These are phyloP conservation scores for Drosophila athabasca DNA, from an alignment of 1,140 invertebrate species.

Conservation along the genomic window DNA sequence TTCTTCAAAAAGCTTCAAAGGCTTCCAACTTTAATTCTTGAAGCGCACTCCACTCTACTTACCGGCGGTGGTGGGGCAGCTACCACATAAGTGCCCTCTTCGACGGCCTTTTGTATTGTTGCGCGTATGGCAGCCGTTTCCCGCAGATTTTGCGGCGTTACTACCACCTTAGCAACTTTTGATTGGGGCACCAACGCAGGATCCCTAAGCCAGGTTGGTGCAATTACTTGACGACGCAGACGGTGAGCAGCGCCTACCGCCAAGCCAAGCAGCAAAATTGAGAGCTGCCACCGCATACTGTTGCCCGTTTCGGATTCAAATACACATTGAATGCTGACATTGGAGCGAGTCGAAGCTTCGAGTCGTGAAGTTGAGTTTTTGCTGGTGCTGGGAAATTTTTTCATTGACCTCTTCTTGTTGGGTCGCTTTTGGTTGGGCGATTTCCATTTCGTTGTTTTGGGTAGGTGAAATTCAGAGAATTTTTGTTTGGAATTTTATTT, in stretches of 20 bases:
- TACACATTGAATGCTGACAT: neutral
- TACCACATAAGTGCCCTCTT: slow-evolving; percentile 54
- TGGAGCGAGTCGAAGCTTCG: neutral
- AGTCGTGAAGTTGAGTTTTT: no score
- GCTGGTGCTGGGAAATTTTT: slow-evolving; percentile 14
- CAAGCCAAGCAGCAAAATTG: slow-evolving; percentile 2
- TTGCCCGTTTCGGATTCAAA: neutral
- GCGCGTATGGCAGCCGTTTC: slow-evolving; percentile 43
- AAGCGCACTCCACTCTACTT: slow-evolving; percentile 1
- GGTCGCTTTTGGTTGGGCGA: no score
- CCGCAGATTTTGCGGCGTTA: slow-evolving; percentile 54
- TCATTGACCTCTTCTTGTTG: slow-evolving; percentile 4
- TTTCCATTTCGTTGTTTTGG: no score
- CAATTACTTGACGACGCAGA: slow-evolving; percentile 59
- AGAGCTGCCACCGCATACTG: slow-evolving; percentile 27
- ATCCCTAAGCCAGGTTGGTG: slow-evolving; percentile 52
- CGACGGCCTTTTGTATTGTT: slow-evolving; percentile 59
- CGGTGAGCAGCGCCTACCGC: neutral
- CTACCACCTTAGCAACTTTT: slow-evolving; percentile 28
- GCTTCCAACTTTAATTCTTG: no score
- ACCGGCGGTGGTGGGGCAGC: slow-evolving; percentile 46
- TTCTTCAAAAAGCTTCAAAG: no score
- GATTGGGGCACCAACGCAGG: neutral
- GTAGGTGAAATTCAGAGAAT: neutral
- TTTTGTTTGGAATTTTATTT: slow-evolving; percentile 11